phyloP scores from a whole-genome alignment of 2,797 vertebrate genomes.

The Sphenopsis melanotis region DNA sequence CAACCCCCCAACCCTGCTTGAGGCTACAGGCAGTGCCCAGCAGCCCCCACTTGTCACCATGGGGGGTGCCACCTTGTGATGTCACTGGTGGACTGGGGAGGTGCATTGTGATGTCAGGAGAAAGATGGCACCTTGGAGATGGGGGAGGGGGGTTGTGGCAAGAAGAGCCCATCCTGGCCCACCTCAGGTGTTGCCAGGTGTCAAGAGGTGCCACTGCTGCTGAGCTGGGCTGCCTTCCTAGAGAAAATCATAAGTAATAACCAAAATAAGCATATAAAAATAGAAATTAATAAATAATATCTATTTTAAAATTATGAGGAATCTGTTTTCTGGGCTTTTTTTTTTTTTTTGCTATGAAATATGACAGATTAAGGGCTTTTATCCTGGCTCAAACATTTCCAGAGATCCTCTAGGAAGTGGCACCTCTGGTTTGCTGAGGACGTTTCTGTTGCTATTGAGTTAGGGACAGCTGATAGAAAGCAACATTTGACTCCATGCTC shows the following conservation, averaged over 20 bases:
- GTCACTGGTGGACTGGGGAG: background rate
- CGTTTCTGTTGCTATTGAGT: background rate
- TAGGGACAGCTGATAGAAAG: background rate
- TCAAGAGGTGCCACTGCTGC: background rate
- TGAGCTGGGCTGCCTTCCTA: background rate
- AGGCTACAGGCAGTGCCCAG: background rate
- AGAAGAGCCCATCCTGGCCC: background rate
- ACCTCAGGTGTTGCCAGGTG: background rate
- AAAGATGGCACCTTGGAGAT: background rate
- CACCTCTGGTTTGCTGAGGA: background rate
- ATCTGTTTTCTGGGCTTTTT: background rate
- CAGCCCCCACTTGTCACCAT: background rate
- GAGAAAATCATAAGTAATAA: background rate
- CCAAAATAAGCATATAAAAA: background rate
- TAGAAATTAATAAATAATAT: background rate
- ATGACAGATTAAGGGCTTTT: background rate
- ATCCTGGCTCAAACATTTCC: too few species aligned
- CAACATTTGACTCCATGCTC: background rate
- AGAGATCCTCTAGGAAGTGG: background rate
- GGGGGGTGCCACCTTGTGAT: background rate
- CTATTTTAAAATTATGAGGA: rapidly evolving
- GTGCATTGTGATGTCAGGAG: background rate
- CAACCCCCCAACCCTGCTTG: background rate
- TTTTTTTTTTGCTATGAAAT: background rate
- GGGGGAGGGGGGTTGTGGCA: background rate